These are phyloP conservation scores for Aphidius colemani DNA, from an alignment of 2,888 invertebrate genomes.

Conservation along the genomic window DNA sequence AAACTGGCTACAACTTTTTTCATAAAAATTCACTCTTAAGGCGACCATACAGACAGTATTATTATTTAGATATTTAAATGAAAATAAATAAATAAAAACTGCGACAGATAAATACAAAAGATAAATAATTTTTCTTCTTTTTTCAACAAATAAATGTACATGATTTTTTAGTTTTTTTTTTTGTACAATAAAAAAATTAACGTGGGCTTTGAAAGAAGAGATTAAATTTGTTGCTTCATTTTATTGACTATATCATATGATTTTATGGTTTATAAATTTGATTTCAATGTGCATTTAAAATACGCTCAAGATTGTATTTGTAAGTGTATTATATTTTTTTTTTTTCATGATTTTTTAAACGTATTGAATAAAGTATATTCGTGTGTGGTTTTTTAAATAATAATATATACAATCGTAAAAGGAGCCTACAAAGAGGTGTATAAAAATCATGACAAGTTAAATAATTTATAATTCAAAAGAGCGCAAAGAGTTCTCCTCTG, in stretches of 20 bases:
- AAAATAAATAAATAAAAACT: no score
- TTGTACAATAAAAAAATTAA: background rate
- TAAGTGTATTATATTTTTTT: background rate
- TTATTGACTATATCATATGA: background rate
- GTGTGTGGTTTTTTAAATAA: background rate
- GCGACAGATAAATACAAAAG: no score
- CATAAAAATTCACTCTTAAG: no score
- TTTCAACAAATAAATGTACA: background rate
- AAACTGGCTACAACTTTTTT: no score
- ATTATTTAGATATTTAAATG: no score
- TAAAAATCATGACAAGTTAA: no score
- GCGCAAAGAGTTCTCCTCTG: background rate
- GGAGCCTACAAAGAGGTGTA: slow-evolving; percentile 27
- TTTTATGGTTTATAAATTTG: no score
- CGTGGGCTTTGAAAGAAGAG: slow-evolving; percentile 7
- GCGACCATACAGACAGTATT: no score
- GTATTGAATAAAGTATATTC: background rate
- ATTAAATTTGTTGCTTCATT: slow-evolving; percentile 11
- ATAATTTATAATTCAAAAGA: no score
- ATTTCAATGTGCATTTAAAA: background rate
- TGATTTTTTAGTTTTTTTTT: background rate
- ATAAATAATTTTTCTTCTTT: no score
- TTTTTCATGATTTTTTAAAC: background rate
- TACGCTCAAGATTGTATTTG: background rate
- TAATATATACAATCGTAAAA: slow-evolving; percentile 31